Evolutionary conservation across 1,140 invertebrate genomes (phyloP).

Genomic region (Bombyx mandarina): DNA sequence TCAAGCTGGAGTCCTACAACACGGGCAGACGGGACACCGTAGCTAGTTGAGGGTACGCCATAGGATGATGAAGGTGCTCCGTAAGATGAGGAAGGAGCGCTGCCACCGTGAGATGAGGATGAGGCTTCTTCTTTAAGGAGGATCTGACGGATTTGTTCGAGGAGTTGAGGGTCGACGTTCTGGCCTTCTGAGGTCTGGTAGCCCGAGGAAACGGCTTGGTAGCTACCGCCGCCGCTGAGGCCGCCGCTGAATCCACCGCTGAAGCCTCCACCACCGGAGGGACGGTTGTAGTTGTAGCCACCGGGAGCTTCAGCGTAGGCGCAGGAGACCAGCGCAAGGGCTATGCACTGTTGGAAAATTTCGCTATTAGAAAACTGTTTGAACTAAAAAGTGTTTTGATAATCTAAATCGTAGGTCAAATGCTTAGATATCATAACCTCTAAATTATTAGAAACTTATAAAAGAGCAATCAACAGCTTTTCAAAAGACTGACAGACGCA

Average conservation of each 20-base stretch:
- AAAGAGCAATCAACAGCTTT: too few species aligned
- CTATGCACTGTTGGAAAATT: conserved; percentile 59
- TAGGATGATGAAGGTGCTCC: conserved; percentile 75
- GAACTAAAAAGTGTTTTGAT: too few species aligned
- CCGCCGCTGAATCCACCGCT: conserved; percentile 63
- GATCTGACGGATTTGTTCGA: conserved; percentile 84
- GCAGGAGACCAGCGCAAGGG: conserved; percentile 64
- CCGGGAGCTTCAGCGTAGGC: conserved; percentile 57
- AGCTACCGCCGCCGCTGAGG: conserved; percentile 63
- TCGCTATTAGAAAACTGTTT: conserved; percentile 1
- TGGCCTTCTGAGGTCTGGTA: conserved; percentile 80
- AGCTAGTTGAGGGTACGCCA: conserved; percentile 74
- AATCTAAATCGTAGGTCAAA: too few species aligned
- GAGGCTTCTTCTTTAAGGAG: conserved; percentile 79
- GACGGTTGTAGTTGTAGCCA: conserved; percentile 68
- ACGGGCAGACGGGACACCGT: conserved; percentile 75
- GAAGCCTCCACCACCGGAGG: conserved; percentile 60
- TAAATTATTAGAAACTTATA: too few species aligned
- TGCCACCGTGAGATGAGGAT: conserved; percentile 64
- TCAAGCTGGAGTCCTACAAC: conserved; percentile 83
- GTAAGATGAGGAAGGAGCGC: conserved; percentile 74
- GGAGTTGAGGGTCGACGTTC: conserved; percentile 78
- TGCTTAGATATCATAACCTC: too few species aligned
- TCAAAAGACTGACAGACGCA: too few species aligned
- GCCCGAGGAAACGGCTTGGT: conserved; percentile 77